A percentile compares a stretch with the other conserved stretches of the same genome.
phyloP scores from a whole-genome alignment of 2,797 vertebrate species.

The Pantherophis alleghaniensis region DNA sequence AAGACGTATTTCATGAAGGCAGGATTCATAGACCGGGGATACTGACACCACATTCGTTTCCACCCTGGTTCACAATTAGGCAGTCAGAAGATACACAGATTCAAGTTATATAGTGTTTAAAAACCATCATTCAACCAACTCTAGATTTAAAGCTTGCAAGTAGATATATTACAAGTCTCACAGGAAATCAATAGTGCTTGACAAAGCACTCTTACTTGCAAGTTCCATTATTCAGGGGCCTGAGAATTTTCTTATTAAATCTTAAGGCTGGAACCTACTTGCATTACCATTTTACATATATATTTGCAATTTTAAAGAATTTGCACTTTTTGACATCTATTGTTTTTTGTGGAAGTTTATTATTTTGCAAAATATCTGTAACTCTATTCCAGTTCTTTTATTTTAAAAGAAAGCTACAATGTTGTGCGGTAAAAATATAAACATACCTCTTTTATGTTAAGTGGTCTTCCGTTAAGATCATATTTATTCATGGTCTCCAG shows the following conservation, averaged over 20 bases:
- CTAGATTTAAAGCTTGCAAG: not conserved
- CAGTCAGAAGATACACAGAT: not conserved
- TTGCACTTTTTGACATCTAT: not conserved
- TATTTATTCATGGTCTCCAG: slow-evolving; percentile 96
- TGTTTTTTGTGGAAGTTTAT: not conserved
- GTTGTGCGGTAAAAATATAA: slow-evolving; percentile 34
- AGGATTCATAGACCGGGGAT: not conserved
- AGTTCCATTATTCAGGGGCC: not conserved
- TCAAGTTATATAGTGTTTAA: not conserved
- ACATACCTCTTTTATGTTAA: slow-evolving; percentile 96
- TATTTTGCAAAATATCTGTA: not conserved
- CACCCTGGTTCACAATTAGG: not conserved
- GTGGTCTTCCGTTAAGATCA: slow-evolving; percentile 91
- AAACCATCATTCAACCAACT: not conserved
- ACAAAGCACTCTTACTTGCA: not conserved
- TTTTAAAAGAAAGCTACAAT: not conserved
- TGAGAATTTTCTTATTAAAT: not conserved
- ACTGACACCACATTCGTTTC: not conserved
- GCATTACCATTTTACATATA: not conserved
- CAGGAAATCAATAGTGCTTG: not conserved
- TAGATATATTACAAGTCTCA: not conserved
- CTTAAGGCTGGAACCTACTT: not conserved
- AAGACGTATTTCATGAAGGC: slow-evolving; percentile 23
- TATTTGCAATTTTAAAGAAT: slow-evolving; percentile 15
- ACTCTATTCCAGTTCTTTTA: not conserved